Evolutionary conservation across 1,140 invertebrate species (phyloP).

Genomic region (Drosophila erecta): DNA sequence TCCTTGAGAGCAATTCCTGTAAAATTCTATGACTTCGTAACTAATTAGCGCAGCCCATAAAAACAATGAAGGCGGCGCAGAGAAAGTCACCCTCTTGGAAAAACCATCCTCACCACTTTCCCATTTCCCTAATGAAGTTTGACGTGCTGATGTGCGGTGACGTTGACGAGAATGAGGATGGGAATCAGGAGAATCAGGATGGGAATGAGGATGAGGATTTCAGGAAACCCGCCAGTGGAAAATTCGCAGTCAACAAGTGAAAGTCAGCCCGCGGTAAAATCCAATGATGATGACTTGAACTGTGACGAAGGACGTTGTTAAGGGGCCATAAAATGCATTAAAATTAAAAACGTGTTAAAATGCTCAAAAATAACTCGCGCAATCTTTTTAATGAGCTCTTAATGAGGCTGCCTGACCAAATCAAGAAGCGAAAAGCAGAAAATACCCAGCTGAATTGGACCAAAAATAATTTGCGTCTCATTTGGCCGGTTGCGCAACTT

Average conservation of each 20-base stretch:
- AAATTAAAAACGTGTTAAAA: conserved; percentile 84
- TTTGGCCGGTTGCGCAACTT: conserved; percentile 44
- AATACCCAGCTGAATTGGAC: conserved; percentile 10
- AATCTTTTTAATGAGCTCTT: conserved; percentile 73
- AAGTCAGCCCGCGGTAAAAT: conserved; percentile 55
- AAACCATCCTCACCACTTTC: conserved; percentile 37
- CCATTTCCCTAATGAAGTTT: conserved; percentile 72
- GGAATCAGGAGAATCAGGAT: background rate
- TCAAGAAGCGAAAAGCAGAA: conserved; percentile 31
- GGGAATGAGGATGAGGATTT: background rate
- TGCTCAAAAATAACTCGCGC: conserved; percentile 61
- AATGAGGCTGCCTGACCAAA: conserved; percentile 57
- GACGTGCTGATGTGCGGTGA: conserved; percentile 69
- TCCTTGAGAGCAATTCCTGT: conserved; percentile 71
- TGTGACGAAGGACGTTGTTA: conserved; percentile 44
- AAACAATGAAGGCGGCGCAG: conserved; percentile 74
- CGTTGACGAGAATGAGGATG: conserved; percentile 42
- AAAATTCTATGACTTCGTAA: conserved; percentile 84
- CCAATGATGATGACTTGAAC: conserved; percentile 20
- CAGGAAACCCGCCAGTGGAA: conserved; percentile 5
- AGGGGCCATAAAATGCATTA: conserved; percentile 80
- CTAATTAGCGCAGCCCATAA: conserved; percentile 84
- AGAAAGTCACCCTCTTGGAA: conserved; percentile 27
- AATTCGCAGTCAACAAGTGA: conserved; percentile 74
- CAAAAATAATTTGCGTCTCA: conserved; percentile 64